Base-by-base conservation (phyloP, 2,113 vertebrate species). In the Perca flavescens region DNA sequence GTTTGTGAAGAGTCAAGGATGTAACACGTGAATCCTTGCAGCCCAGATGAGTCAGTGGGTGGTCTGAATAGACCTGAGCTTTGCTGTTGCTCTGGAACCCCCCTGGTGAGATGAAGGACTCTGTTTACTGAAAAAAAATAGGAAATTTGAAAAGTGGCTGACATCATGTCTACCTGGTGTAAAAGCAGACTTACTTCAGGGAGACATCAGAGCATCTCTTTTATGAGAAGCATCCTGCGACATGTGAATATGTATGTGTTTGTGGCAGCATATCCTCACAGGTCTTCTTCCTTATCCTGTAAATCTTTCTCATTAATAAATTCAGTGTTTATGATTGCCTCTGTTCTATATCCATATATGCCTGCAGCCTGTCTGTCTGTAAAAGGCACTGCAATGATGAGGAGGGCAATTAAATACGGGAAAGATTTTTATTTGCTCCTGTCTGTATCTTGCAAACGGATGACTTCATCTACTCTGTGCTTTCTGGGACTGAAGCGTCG, bases 71-170 rank as follows among this genome's bases (percentile, higher is more conserved):
- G 68, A 84, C 52, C 75, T 68, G 67, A 70, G 84, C 52, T 71
- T 52, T 80, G 52, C 52, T 73, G 83, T 68, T 47, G 53, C 49
- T 14, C 6, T 46, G 56, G 52, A 86, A 49, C 62, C 62, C 82
- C 82, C 82, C 63, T 13, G 50, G n/a, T 13, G 84, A 73, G 82
- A 83, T 86, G 81, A 84, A 87, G 72, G 47, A 79, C 65, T 75
- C 3, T 73, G 72, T 85, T 83, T 83, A 61, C 64, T 22, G 58
- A 1, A 25, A 19, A 19, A 19, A 61, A 53, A 28, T 60, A 84
- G 14, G 6, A 16, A 21, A 6, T 61, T 40, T 79, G 36, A 78
- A 74, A 68, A 50, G n/a, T 34, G 60, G 15, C 31, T 64, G 78
- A 88, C 79, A 75, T 71, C 40, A 49, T 53, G 76, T 66, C 28